phyloP scores from a whole-genome alignment of 2,888 invertebrate species.

The Helicoverpa assulta region DNA sequence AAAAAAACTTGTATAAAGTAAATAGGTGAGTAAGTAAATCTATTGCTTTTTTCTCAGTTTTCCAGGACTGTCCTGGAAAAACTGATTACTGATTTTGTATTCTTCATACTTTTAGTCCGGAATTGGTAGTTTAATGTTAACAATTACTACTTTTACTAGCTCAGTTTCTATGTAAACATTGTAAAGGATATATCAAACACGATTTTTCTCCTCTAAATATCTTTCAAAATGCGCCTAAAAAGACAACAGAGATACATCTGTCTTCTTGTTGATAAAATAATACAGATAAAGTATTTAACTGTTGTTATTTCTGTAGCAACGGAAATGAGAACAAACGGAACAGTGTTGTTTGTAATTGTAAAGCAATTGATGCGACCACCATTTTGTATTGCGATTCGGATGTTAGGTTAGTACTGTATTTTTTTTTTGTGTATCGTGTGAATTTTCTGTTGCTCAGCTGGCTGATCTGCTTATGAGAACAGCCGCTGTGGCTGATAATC shows the following conservation, averaged over 20 bases:
- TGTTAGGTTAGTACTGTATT: background rate
- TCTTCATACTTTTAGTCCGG: no score
- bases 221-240: background rate
- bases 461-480: no score
- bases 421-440: background rate
- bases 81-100: no score
- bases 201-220: background rate
- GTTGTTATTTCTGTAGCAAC: background rate
- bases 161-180: no score
- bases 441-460: background rate
- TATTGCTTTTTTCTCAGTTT: no score
- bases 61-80: no score
- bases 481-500: no score
- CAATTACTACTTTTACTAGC: no score
- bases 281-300: background rate
- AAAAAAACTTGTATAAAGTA: no score
- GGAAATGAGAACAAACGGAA: constrained; percentile 1
- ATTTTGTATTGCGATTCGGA: background rate
- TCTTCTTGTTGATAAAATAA: background rate
- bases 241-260: background rate
- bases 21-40: no score
- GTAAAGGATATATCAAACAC: no score
- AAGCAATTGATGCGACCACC: background rate
- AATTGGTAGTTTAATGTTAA: no score
- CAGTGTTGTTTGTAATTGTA: background rate